Conservation (phyloP, 2,113 vertebrate species). For the Tenebrosternarchus preto region DNA sequence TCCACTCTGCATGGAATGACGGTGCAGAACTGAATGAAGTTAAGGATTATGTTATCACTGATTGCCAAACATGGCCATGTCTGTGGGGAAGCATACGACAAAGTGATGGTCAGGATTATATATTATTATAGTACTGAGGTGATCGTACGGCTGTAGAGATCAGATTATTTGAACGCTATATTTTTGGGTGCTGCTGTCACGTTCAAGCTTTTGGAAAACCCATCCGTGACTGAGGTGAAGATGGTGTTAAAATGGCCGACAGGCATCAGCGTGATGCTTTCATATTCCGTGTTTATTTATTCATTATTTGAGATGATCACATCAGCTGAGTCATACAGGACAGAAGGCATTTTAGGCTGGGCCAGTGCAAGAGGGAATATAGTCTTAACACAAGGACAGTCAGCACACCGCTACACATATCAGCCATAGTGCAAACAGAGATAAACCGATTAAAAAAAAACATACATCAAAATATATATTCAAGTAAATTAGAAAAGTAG, state of each 20-base stretch:
- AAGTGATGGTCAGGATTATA: not conserved
- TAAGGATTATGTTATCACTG: not conserved
- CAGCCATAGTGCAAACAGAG: conserved; percentile 56
- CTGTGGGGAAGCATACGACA: not conserved
- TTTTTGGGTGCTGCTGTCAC: not conserved
- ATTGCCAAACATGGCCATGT: not conserved
- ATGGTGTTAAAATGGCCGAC: not conserved
- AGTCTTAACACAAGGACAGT: conserved; percentile 57
- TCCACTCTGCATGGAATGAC: not conserved
- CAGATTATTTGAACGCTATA: not conserved
- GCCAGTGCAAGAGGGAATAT: conserved; percentile 66
- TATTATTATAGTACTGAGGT: not conserved
- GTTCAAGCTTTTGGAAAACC: not conserved
- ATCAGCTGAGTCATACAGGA: conserved; percentile 61
- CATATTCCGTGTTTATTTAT: conserved; percentile 61
- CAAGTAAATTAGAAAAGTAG: conserved; percentile 67
- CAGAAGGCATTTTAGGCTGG: conserved; percentile 70
- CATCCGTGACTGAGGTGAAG: not conserved
- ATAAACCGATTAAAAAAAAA: conserved; percentile 43
- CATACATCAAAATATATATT: conserved; percentile 55
- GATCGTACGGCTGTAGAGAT: not conserved
- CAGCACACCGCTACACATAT: conserved; percentile 53
- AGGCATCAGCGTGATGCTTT: conserved; percentile 32
- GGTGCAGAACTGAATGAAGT: not conserved
- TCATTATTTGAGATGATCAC: conserved; percentile 61